phyloP scores from a whole-genome alignment of 1,140 invertebrate genomes.

The Phthorimaea operculella region DNA sequence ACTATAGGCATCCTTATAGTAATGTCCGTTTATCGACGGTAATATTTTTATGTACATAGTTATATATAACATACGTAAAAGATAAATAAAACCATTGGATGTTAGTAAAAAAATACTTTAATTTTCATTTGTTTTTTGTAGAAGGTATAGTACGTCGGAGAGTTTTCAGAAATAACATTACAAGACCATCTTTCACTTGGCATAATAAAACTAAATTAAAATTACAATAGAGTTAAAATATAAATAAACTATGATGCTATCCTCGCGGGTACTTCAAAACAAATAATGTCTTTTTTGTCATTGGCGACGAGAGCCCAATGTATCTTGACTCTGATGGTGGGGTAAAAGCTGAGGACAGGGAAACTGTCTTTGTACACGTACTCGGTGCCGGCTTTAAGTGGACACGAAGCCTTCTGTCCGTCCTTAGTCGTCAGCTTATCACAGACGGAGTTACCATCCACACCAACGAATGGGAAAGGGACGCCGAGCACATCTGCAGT shows the following conservation, averaged over 20 bases:
- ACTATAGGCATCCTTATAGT: no score
- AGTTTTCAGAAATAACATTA: no score
- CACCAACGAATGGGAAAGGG: conserved; percentile 78
- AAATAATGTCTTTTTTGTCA: conserved; percentile 62
- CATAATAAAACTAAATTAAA: not conserved
- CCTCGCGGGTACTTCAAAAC: conserved; percentile 69
- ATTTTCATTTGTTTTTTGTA: no score
- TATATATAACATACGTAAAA: no score
- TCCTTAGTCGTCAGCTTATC: conserved; percentile 68
- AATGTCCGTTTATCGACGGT: no score
- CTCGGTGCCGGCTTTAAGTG: conserved; percentile 71
- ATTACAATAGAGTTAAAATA: not conserved
- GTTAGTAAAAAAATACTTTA: no score
- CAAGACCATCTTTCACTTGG: no score
- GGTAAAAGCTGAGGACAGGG: conserved; percentile 74
- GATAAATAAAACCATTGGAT: no score
- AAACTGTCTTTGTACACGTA: conserved; percentile 79
- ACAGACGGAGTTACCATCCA: conserved; percentile 77
- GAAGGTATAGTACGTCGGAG: no score
- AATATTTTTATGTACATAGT: no score
- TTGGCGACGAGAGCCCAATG: conserved; percentile 70
- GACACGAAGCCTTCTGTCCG: conserved; percentile 71
- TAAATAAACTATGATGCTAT: not conserved
- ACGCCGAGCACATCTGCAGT: conserved; percentile 71
- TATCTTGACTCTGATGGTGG: conserved; percentile 72